phyloP scores from a whole-genome alignment of 2,113 vertebrate genomes.

The Sturnus vulgaris region DNA sequence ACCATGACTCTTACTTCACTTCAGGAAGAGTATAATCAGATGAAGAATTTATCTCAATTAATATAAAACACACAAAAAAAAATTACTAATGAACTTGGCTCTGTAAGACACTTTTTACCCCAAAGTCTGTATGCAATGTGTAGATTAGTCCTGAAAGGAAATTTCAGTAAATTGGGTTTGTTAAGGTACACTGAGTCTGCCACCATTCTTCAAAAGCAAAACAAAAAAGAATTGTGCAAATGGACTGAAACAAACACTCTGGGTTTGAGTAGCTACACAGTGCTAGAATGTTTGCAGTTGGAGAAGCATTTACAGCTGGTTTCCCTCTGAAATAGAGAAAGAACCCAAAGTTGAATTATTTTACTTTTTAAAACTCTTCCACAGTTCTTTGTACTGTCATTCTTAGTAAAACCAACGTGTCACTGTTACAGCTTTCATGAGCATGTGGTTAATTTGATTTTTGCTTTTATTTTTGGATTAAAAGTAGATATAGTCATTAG shows the following conservation, averaged over 20 bases:
- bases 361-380: neutral
- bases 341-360: neutral
- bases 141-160: neutral
- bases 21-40: neutral
- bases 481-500: constrained; percentile 53
- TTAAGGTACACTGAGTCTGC: neutral
- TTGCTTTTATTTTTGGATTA: constrained; percentile 44
- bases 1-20: neutral
- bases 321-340: neutral
- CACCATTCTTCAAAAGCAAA: constrained; percentile 2
- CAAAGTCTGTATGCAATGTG: neutral
- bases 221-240: neutral
- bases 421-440: neutral
- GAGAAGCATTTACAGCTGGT: neutral
- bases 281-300: neutral
- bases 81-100: neutral
- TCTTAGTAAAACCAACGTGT: neutral
- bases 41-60: neutral
- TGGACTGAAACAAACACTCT: neutral
- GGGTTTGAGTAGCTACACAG: neutral
- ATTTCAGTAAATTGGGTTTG: neutral
- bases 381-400: neutral
- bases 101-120: neutral
- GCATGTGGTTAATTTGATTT: constrained; percentile 27
- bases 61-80: neutral